Evolutionary conservation across 2,113 vertebrate genomes (phyloP).

Genomic region (Rhipidura dahli): DNA sequence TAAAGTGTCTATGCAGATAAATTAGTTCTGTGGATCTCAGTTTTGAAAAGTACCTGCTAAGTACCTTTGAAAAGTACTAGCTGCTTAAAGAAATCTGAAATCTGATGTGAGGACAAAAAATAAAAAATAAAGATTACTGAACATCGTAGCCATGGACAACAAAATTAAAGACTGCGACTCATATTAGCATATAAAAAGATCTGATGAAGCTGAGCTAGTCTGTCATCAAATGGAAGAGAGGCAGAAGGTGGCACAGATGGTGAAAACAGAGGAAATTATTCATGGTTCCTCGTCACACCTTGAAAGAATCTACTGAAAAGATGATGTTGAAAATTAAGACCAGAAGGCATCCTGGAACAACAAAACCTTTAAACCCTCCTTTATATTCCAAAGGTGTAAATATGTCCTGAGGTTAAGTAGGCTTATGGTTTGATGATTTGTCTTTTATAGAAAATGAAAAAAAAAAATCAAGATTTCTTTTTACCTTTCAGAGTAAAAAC

Average conservation of each 20-base stretch:
- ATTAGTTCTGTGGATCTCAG: neutral
- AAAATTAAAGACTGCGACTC: neutral
- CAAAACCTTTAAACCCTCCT: conserved; percentile 16
- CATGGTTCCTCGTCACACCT: conserved; percentile 41
- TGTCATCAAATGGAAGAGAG: conserved; percentile 31
- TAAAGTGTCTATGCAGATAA: neutral
- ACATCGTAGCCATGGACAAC: neutral
- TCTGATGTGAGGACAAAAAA: neutral
- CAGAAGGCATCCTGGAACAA: conserved; percentile 43
- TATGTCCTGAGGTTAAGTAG: conserved; percentile 44
- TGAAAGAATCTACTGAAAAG: conserved; percentile 50
- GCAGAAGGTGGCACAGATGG: conserved; percentile 65
- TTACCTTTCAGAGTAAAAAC: neutral
- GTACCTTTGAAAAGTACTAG: no score
- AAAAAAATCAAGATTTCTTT: neutral
- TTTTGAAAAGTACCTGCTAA: neutral
- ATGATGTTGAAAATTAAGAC: conserved; percentile 53
- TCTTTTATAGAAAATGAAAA: neutral
- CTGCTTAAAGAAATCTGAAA: neutral
- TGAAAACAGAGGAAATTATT: conserved; percentile 61
- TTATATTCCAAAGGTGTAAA: conserved; percentile 31
- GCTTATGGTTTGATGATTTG: neutral
- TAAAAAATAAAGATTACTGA: neutral
- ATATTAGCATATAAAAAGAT: conserved; percentile 53
- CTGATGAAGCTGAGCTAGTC: conserved; percentile 37